Base-by-base conservation (phyloP, 2,888 invertebrate genomes). In the Epirrita christyi region DNA sequence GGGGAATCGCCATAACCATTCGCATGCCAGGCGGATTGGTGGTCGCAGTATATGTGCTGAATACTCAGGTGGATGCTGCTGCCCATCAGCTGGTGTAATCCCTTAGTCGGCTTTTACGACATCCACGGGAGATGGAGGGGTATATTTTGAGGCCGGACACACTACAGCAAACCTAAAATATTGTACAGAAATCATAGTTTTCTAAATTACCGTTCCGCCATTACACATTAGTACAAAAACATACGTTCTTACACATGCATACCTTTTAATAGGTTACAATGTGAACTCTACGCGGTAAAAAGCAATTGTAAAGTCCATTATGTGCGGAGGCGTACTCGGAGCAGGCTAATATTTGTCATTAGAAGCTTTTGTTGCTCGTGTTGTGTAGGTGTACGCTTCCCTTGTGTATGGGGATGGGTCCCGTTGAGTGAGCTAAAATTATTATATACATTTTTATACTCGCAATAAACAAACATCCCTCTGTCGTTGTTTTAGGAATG, bases 261-360 rank as follows among this genome's bases (percentile, higher is more conserved):
- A 76, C 76, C 67, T 70, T 80, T 75, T 80, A 80, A 83, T 81
- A 80, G 75, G 75, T 70, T 70, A 78, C 78, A 77, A 72, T 73
- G 78, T 76, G 77, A 49, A 61, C 56, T 53, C 32, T 13, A 74
- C 77, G 72, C 55, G 66, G 69, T 73, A 72, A 72, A 74, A 79
- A 83, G 81, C 86, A 86, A 86, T 88, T 85, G 85, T 84, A 72
- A 83, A 85, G 81, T 83, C 88, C 87, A 89, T 89, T 89, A 86
- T 80, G 78, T 77, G 75, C 68, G 75, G 78, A 81, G 84, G 81
- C 81, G 80, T 76, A 72, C 73, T 70, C 72, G 57, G 59, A 43
- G 69, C 65, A 63, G 72, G 76, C 81, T 87, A 86, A 88, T 88
- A 89, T 85, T 86, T 83, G 86, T 85, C 88, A 86, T 89, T 88